Evolutionary conservation across 1,140 invertebrate species (phyloP), one percentile per base, ranked within the genome.

Genomic region (Ostrea edulis): DNA sequence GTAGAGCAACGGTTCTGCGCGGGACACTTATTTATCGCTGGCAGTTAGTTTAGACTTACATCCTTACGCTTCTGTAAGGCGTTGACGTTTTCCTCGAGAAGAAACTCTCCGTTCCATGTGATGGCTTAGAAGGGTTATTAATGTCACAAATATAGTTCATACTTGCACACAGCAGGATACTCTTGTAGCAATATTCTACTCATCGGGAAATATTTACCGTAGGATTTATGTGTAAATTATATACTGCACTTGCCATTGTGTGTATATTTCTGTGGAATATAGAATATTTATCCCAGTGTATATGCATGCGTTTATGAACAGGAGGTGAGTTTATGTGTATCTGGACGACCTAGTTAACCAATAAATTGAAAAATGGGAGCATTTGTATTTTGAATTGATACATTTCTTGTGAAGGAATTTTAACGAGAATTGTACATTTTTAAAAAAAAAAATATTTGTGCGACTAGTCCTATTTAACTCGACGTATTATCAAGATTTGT

Each of bases 141-240:
- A 77, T 77, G 68, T 77, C 68, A 77, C 68, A 77, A 77, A 29
- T 77, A 77, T 77, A 77, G 68, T 77, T 77, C 68, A 77, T 77
- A 77, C 25, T 77, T 77, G 12, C 25, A 29, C 68, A 25, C 68
- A 14, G 68, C 29, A 25, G 68, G 68, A 77, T 29, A 77, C 68
- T 77, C 29, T 22, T 29, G 25, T 35, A 29, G 68, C 68, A 77
- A 29, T 77, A 77, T 35, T 77, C 68, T 17, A 77, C 68, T 77
- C 68, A 29, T 29, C 68, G 12, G 68, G 68, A 77, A 29, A 29
- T 77, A 77, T 77, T 77, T 77, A 77, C 22, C 29, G 68, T 35
- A 77, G 68, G 68, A 77, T 77, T 77, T 77, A 77, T 77, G 68
- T 77, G 68, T 29, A 77, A 77, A 77, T 77, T 77, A 77, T 77